Percentiles rank a stretch among this genome's conserved stretches.
phyloP scores from a whole-genome alignment of 2,888 invertebrate genomes.

The Pollenia amentaria region DNA sequence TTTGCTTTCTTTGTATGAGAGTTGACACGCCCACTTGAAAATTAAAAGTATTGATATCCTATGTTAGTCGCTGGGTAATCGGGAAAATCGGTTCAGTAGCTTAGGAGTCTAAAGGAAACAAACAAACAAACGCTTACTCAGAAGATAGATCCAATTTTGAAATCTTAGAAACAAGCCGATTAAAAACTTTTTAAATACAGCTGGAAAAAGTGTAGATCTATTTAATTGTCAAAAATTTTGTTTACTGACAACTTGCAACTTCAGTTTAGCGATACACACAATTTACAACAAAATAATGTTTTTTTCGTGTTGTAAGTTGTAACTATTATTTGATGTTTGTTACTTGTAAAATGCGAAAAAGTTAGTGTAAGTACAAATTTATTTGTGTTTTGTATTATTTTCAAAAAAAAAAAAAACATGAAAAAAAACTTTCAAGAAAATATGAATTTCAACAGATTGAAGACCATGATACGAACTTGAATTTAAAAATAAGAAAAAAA shows the following conservation, averaged over 20 bases:
- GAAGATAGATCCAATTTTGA: no score
- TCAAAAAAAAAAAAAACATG: conserved; percentile 17
- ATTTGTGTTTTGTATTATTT: conserved; percentile 29
- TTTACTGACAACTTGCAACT: conserved; percentile 10
- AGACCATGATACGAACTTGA: background rate
- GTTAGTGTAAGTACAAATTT: conserved; percentile 22
- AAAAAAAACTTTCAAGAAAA: conserved; percentile 26
- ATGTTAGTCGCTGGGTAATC: no score
- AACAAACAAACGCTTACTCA: no score
- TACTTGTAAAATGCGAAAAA: conserved; percentile 42
- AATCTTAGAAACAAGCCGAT: background rate
- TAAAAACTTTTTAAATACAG: background rate
- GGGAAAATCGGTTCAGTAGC: no score
- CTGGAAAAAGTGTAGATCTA: background rate
- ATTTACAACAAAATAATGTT: conserved; percentile 15
- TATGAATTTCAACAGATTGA: conserved; percentile 49
- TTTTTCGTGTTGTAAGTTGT: conserved; percentile 39
- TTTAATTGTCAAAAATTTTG: conserved; percentile 14
- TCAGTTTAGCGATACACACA: background rate
- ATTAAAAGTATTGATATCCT: no score
- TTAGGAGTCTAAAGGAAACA: no score
- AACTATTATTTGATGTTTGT: conserved; percentile 36
- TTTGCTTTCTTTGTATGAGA: no score
- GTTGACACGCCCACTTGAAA: no score
- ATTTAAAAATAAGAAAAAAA: conserved; percentile 30